Conservation (phyloP, 2,113 vertebrate species). For the Casuarius casuarius region DNA sequence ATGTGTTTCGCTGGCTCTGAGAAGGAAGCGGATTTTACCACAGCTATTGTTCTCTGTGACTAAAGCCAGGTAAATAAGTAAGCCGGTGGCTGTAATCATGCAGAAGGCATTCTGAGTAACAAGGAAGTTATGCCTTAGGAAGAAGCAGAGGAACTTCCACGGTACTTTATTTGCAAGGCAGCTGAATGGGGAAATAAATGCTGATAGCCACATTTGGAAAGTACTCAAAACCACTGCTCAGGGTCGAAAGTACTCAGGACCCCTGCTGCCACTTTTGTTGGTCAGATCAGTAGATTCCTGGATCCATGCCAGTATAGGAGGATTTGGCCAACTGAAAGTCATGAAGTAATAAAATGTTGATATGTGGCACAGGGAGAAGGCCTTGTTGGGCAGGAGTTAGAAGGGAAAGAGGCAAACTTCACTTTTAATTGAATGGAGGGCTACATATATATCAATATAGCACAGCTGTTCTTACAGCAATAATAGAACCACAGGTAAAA, state of each 20-base stretch:
- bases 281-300: background rate
- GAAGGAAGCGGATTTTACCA: background rate
- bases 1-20: background rate
- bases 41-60: constrained; percentile 10
- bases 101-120: constrained; percentile 8
- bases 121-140: background rate
- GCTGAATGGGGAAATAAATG: background rate
- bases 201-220: background rate
- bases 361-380: background rate
- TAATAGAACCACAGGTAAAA: background rate
- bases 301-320: background rate
- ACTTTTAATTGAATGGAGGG: background rate
- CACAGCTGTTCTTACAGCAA: background rate
- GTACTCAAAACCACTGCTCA: background rate
- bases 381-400: background rate
- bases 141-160: constrained; percentile 3
- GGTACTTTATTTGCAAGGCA: background rate
- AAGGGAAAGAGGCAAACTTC: background rate
- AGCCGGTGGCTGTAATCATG: background rate
- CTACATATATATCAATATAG: background rate
- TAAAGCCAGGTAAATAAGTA: constrained; percentile 44
- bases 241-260: background rate
- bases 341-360: background rate
- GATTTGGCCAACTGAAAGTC: background rate
- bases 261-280: background rate